Conservation (phyloP, 2,797 vertebrate species). For the Sebastes miniatus region DNA sequence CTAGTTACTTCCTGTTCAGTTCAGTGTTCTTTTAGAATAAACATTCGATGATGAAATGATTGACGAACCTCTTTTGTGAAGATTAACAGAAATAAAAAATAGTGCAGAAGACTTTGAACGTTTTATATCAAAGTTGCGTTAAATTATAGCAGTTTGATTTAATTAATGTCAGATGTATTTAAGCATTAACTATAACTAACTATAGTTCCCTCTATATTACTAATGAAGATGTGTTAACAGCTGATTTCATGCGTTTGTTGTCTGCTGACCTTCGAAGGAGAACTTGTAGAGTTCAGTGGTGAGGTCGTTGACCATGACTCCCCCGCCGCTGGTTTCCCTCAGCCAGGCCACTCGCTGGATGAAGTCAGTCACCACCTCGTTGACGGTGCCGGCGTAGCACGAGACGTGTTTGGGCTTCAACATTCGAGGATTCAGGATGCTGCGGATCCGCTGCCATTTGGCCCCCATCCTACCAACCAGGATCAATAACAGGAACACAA, state of each 20-base stretch:
- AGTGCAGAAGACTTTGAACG: neutral
- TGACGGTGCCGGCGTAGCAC: conserved; percentile 74
- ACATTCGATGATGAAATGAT: neutral
- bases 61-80: neutral
- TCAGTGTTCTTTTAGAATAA: too few relatives aligned
- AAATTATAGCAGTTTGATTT: neutral
- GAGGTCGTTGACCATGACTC: conserved; percentile 75
- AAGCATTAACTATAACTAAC: neutral
- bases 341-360: conserved; percentile 73
- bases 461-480: conserved; percentile 72
- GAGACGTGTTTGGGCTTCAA: conserved; percentile 84
- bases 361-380: conserved; percentile 83
- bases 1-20: too few relatives aligned
- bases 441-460: conserved; percentile 82
- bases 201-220: neutral
- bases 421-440: conserved; percentile 84
- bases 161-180: neutral
- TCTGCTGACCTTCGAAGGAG: conserved; percentile 83
- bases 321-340: conserved; percentile 59
- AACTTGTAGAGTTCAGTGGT: conserved; percentile 85
- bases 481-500: neutral
- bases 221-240: neutral
- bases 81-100: neutral
- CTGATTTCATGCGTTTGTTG: neutral
- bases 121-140: neutral